Evolutionary conservation across 2,113 vertebrate genomes (phyloP).

Genomic region (Dromaius novaehollandiae): DNA sequence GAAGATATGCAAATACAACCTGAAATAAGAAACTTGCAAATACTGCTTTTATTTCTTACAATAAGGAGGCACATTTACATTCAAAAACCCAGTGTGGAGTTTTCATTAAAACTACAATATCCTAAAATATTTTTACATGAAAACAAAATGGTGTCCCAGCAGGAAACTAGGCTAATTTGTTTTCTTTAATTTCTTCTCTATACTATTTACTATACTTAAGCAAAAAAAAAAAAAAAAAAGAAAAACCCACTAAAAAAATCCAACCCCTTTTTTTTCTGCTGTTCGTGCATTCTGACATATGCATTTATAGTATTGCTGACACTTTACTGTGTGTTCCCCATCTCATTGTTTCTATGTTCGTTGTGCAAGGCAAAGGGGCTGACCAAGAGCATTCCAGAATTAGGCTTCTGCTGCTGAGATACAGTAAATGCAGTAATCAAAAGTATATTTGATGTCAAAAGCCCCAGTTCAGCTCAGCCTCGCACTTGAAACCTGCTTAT

Average conservation of each 20-base stretch:
- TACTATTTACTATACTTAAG: conserved; percentile 10
- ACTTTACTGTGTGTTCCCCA: neutral
- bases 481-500: neutral
- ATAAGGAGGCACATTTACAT: conserved; percentile 53
- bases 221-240: neutral
- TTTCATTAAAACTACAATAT: neutral
- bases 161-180: neutral
- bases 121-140: conserved; percentile 10
- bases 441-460: neutral
- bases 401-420: neutral
- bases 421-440: neutral
- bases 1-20: neutral
- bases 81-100: neutral
- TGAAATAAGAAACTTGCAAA: conserved; percentile 44
- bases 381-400: neutral
- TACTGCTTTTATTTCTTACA: conserved; percentile 48
- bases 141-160: neutral
- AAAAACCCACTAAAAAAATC: neutral
- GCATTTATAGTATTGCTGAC: neutral
- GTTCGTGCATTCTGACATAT: neutral
- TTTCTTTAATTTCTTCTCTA: neutral
- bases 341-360: neutral
- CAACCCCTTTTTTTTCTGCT: neutral
- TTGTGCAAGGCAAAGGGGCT: neutral
- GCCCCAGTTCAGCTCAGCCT: neutral